Evolutionary conservation across 2,888 invertebrate species (phyloP).

Genomic region (Oscheius sp.): DNA sequence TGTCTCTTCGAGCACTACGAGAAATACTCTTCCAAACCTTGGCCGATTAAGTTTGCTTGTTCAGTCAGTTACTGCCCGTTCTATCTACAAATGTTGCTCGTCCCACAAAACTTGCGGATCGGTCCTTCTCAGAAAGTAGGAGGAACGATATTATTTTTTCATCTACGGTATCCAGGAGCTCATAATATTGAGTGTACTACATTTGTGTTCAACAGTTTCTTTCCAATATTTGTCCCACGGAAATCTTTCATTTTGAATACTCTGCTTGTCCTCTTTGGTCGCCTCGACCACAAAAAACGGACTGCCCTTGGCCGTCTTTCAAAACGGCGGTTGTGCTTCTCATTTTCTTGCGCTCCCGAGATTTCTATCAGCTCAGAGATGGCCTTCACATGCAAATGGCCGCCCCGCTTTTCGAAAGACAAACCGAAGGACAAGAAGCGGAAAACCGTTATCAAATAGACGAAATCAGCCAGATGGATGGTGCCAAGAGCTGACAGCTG

Average conservation of each 20-base stretch:
- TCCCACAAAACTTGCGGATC: too few relatives aligned
- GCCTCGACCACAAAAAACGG: neutral
- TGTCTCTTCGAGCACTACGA: neutral
- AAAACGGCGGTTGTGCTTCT: conserved; percentile 10
- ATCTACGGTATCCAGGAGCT: too few relatives aligned
- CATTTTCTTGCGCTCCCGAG: conserved; percentile 18
- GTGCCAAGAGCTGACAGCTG: neutral
- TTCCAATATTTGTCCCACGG: too few relatives aligned
- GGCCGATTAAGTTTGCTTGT: too few relatives aligned
- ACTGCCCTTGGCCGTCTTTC: conserved; percentile 14
- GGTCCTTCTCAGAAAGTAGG: too few relatives aligned
- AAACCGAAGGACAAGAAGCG: conserved; percentile 36
- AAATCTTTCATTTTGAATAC: too few relatives aligned
- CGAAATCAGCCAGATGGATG: conserved; percentile 34
- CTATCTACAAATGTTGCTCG: too few relatives aligned
- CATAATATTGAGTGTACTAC: too few relatives aligned
- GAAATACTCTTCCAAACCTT: neutral
- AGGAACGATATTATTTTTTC: too few relatives aligned
- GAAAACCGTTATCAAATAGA: conserved; percentile 35
- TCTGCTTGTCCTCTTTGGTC: neutral
- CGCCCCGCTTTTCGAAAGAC: conserved; percentile 28
- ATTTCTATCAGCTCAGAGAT: conserved; percentile 24
- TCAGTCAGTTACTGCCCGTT: too few relatives aligned
- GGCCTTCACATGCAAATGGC: conserved; percentile 30
- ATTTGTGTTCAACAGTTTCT: too few relatives aligned